Conservation (phyloP, 2,797 vertebrate genomes). For the Leptatherina wallacei region DNA sequence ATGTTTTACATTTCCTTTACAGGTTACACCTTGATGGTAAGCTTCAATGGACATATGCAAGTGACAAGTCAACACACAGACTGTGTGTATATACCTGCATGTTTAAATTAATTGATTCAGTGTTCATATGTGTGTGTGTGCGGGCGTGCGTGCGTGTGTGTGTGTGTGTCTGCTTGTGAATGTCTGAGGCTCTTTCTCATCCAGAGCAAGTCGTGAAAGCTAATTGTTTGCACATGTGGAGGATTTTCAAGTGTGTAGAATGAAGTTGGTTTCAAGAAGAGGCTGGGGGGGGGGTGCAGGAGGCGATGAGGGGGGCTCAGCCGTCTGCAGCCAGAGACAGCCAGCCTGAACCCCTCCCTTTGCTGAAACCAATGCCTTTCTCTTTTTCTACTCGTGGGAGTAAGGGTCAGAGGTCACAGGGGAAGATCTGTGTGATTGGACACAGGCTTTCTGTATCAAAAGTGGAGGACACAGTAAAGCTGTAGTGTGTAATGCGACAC, state of each 20-base stretch:
- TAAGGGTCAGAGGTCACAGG: conserved; percentile 75
- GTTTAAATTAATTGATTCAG: conserved; percentile 16
- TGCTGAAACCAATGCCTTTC: conserved; percentile 77
- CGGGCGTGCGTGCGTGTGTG: too few relatives aligned
- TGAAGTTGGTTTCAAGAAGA: conserved; percentile 79
- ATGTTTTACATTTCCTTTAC: conserved; percentile 5
- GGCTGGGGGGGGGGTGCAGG: not conserved
- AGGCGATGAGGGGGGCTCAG: conserved; percentile 6
- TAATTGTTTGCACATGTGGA: conserved; percentile 86
- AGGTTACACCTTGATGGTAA: not conserved
- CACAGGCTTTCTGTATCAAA: conserved; percentile 78
- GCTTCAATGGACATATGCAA: not conserved
- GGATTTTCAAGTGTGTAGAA: conserved; percentile 83
- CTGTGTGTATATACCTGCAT: not conserved
- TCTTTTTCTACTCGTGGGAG: conserved; percentile 69
- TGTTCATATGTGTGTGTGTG: not conserved
- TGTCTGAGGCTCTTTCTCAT: conserved; percentile 67
- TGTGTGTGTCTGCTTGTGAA: conserved; percentile 29
- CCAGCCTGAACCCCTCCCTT: conserved; percentile 56
- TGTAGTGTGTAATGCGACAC: conserved; percentile 61
- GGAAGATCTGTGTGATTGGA: conserved; percentile 82
- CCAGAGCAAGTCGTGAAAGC: conserved; percentile 75
- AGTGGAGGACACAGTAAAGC: conserved; percentile 49
- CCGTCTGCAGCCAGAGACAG: conserved; percentile 63
- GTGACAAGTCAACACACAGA: conserved; percentile 7